Base-by-base conservation (phyloP, 2,797 vertebrate genomes). In the Eulemur mongoz region DNA sequence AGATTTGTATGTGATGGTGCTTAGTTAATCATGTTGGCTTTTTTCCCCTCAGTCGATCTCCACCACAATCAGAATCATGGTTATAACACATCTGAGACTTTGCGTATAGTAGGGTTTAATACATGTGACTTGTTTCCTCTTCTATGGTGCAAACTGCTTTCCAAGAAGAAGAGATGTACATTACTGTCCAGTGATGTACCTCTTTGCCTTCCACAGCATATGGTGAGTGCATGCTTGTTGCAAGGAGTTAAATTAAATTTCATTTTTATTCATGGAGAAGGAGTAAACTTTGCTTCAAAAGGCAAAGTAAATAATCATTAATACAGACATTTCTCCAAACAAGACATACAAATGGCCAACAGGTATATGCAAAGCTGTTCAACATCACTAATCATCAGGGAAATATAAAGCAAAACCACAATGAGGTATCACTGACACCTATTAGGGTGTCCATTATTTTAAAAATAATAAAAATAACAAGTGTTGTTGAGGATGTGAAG, bases 341-440 rank as follows among this genome's bases (percentile, higher is more conserved):
- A 80, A 76, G 13, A 63, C 25, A 72, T 38, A 52, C 17, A 88
- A 40, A 81, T 65, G n/a, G 13, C 4, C 11, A 79, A 45, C 18
- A 11, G 3, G n/a, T 86, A 81, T 54, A 32, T 20, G 52, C 54
- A 91, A 82, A 88, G 13, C 78, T 63, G 23, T 4, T 89, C n/a
- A 22, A n/a, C 72, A 63, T 87, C 63, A 35, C 15, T 57, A 75
- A 85, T 54, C n/a, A 95, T 93, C 30, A 75, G 25, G 23, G 43
- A 96, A 93, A 86, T 59, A 35, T 23, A 80, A 86, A 67, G 73
- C 54, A 91, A 93, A 95, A 52, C 2, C 32, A 93, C 20, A 89
- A n/a, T 25, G 27, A 82, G 30, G n/a, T 50, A 59, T 85, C 12
- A 57, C 12, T 94, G 23, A 70, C 14, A 35, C 10, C 25, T 92